Percentiles rank a stretch among this genome's conserved stretches.
phyloP scores from a whole-genome alignment of 2,888 invertebrate genomes.

The Caenorhabditis wallacei region DNA sequence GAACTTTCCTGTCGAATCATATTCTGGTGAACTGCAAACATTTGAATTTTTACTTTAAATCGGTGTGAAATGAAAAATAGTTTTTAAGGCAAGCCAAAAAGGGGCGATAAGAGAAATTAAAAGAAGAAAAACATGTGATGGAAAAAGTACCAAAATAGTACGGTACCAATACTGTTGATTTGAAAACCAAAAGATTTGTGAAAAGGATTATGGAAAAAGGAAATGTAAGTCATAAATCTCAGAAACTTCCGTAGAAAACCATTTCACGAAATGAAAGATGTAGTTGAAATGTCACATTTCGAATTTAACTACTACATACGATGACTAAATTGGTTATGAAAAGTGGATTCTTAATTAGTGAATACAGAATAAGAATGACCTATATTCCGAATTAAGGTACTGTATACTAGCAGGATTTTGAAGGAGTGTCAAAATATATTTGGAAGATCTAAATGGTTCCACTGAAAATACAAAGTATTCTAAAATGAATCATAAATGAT shows the following conservation, averaged over 20 bases:
- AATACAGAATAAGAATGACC: constrained; percentile 4
- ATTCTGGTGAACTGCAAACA: background rate
- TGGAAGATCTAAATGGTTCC: background rate
- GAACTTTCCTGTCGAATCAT: constrained; percentile 45
- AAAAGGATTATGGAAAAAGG: background rate
- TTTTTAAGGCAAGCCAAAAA: background rate
- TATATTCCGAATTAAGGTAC: background rate
- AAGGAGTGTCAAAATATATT: background rate
- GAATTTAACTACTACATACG: background rate
- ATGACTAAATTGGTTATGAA: constrained; percentile 15
- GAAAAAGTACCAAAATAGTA: background rate
- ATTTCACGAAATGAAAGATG: background rate
- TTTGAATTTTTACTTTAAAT: background rate
- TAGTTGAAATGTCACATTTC: constrained; percentile 21
- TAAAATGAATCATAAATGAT: background rate
- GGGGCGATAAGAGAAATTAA: constrained; percentile 4
- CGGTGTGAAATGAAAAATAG: background rate
- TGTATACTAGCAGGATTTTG: background rate
- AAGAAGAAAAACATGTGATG: constrained; percentile 5
- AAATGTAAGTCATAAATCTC: background rate
- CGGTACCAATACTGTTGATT: background rate
- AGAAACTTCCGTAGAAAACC: background rate
- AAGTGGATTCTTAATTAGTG: constrained; percentile 19
- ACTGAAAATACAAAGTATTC: background rate
- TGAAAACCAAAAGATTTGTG: background rate